Evolutionary conservation across 2,113 vertebrate genomes (phyloP).

Genomic region (Egretta garzetta): DNA sequence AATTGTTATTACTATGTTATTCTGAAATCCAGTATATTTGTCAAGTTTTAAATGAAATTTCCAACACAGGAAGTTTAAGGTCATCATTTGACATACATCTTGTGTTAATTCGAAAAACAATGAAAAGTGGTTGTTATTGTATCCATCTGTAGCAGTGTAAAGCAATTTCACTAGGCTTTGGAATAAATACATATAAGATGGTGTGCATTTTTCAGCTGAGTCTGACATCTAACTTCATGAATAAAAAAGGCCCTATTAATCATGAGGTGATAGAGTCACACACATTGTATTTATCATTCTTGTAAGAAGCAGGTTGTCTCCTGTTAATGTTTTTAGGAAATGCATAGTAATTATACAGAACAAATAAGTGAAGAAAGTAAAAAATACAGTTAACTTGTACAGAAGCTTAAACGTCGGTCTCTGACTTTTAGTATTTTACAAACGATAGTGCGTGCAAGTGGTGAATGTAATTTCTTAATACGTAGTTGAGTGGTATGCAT

Average conservation of each 20-base stretch:
- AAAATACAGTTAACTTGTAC: background rate
- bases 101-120: slow-evolving; percentile 68
- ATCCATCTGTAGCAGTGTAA: slow-evolving; percentile 49
- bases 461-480: background rate
- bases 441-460: background rate
- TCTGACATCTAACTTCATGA: slow-evolving; percentile 74
- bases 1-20: background rate
- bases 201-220: slow-evolving; percentile 69
- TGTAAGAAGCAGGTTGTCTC: slow-evolving; percentile 43
- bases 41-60: slow-evolving; percentile 66
- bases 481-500: background rate
- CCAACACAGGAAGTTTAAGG: slow-evolving; percentile 52
- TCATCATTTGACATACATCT: slow-evolving; percentile 64
- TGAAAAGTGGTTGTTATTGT: slow-evolving; percentile 65
- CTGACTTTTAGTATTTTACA: background rate
- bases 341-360: slow-evolving; percentile 20
- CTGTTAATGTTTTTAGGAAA: slow-evolving; percentile 45
- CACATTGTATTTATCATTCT: slow-evolving; percentile 59
- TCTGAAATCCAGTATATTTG: slow-evolving; percentile 36
- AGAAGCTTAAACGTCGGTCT: background rate
- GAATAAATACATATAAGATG: slow-evolving; percentile 74
- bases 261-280: slow-evolving; percentile 50
- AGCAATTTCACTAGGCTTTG: slow-evolving; percentile 61
- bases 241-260: slow-evolving; percentile 73
- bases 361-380: slow-evolving; percentile 8